Evolutionary conservation across 2,888 invertebrate genomes (phyloP), one percentile per base, ranked within the genome.

Genomic region (Syrphus vitripennis): DNA sequence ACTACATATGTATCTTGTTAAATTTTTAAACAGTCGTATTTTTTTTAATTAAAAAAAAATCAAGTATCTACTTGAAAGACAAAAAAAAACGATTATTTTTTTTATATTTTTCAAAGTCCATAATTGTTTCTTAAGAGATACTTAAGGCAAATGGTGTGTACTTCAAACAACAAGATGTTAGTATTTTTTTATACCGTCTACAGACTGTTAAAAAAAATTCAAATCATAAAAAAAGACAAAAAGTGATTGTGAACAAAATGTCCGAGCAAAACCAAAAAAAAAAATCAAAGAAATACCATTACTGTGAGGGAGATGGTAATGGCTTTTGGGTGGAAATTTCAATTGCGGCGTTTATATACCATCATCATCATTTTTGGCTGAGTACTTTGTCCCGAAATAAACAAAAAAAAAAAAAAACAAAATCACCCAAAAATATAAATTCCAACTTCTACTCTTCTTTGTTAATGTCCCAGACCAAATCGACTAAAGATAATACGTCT

Each of bases 311-410:
- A 6, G 34, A 21, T 14, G 14, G 37, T 31, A 57, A 80, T 75
- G 57, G 71, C 75, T 59, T n/a, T 48, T 59, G 37, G 14, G 34
- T 71, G 65, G 67, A 75, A 71, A 84, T 65, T 50, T 59, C 50
- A 70, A 70, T 70, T 80, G 71, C 48, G 61, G 65, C 74, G 76
- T 72, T 84, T 80, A 81, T 83, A 70, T 59, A 71, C 71, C 67
- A 80, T 75, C 83, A 83, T 76, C 76, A 69, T 61, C 37, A 59
- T 74, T 79, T 79, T 61, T 21, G 42, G 42, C 24, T 53, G 19
- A 21, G 31, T 61, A 48, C 69, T 78, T 37, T 53, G 61, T 78
- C 40, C 70, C 31, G 14, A 77, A 82, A 37, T 71, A 72, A 78
- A 69, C n/a, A 61, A 29, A 75, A 57, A 45, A 70, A 16, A 57